Evolutionary conservation across 53 echinoderm and acorn worm genomes (phyloP).

Genomic region (Antedon mediterranea): DNA sequence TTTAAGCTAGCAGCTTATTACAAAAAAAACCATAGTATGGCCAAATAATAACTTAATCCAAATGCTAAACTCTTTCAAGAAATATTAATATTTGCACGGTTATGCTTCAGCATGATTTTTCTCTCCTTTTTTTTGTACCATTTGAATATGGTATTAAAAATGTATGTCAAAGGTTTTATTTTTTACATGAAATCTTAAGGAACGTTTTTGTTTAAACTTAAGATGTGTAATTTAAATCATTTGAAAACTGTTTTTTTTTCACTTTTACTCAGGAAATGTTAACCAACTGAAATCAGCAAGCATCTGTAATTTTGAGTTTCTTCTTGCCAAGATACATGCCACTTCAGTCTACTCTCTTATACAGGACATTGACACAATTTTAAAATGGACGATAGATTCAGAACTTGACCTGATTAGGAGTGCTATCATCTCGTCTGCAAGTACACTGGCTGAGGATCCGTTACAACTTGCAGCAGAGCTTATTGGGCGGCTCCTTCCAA

Average conservation of each 20-base stretch:
- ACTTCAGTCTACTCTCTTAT: constrained; percentile 79
- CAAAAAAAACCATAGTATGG: no score
- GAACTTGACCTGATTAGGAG: constrained; percentile 88
- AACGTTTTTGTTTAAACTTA: no score
- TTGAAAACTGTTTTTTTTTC: background rate
- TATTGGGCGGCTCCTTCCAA: constrained; percentile 70
- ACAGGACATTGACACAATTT: constrained; percentile 64
- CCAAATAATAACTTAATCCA: no score
- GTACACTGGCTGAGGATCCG: constrained; percentile 74
- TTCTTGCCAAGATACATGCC: constrained; percentile 87
- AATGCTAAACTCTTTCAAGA: no score
- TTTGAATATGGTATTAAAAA: no score
- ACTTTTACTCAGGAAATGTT: constrained; percentile 41
- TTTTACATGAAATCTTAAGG: no score
- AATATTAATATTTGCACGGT: no score
- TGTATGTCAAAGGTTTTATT: no score
- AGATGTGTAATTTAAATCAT: no score
- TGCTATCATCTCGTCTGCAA: constrained; percentile 50
- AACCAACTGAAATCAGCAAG: constrained; percentile 50
- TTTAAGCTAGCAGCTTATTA: no score
- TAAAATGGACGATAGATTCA: constrained; percentile 61
- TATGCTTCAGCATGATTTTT: no score
- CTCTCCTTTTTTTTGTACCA: no score
- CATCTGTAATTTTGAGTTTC: constrained; percentile 93
- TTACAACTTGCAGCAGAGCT: constrained; percentile 91